A percentile compares a stretch with the other conserved stretches of the same genome.
phyloP scores from a whole-genome alignment of 2,888 invertebrate genomes.

The Carcina quercana region DNA sequence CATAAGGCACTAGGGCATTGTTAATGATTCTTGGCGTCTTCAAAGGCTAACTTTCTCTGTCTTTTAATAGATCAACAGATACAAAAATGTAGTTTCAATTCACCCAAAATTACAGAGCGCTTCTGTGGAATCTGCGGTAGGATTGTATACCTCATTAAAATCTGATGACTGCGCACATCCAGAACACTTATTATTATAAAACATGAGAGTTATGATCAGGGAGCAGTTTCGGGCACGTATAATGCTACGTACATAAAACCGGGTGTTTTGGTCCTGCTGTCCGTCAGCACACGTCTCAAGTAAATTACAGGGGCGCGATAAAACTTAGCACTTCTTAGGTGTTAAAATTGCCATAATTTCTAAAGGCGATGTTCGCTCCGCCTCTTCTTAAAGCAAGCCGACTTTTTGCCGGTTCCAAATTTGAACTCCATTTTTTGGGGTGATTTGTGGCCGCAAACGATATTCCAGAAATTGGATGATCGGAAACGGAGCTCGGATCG shows the following conservation, averaged over 20 bases:
- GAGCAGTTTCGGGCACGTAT: constrained; percentile 41
- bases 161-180: constrained; percentile 54
- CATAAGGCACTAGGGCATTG: too few species aligned
- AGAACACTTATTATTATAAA: constrained; percentile 54
- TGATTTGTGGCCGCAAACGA: constrained; percentile 66
- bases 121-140: constrained; percentile 32
- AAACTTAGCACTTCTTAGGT: constrained; percentile 70
- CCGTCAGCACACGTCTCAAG: constrained; percentile 46
- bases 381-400: constrained; percentile 58
- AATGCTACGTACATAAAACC: constrained; percentile 24
- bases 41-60: too few species aligned
- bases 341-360: constrained; percentile 73
- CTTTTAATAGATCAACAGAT: too few species aligned
- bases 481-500: constrained; percentile 55
- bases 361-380: constrained; percentile 50
- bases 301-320: constrained; percentile 60
- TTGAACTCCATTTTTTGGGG: constrained; percentile 61
- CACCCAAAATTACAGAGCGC: constrained; percentile 54
- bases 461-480: constrained; percentile 62
- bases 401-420: constrained; percentile 57
- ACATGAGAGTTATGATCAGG: constrained; percentile 55
- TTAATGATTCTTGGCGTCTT: too few species aligned
- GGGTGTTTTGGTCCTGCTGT: constrained; percentile 30
- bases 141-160: constrained; percentile 58
- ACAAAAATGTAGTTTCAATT: too few species aligned